Evolutionary conservation across 2,888 invertebrate genomes (phyloP).

Genomic region (Furcula furcula): DNA sequence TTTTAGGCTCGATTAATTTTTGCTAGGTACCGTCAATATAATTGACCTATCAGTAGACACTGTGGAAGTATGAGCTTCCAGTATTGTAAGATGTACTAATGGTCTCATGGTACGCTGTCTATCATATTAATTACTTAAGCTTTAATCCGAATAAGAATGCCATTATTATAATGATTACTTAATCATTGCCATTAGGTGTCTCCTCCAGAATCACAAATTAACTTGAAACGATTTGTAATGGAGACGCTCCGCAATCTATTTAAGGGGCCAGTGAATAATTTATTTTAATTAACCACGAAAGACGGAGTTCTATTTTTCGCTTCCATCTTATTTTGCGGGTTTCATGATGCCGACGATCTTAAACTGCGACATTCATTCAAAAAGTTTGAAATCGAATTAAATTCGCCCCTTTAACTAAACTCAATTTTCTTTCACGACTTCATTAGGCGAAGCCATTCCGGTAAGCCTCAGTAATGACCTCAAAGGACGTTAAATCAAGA

Average conservation of each 20-base stretch:
- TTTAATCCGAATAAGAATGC: slow-evolving; percentile 13
- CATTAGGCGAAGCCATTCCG: slow-evolving; percentile 77
- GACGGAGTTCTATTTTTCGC: slow-evolving; percentile 65
- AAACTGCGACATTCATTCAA: slow-evolving; percentile 73
- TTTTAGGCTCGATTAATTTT: too few relatives aligned
- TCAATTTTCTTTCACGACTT: slow-evolving; percentile 80
- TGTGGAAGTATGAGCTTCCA: too few relatives aligned
- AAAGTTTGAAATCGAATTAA: slow-evolving; percentile 80
- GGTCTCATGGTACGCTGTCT: too few relatives aligned
- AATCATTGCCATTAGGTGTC: slow-evolving; percentile 47
- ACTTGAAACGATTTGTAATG: slow-evolving; percentile 60
- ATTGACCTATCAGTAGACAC: too few relatives aligned
- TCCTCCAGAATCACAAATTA: slow-evolving; percentile 44
- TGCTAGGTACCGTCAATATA: too few relatives aligned
- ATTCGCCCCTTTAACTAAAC: slow-evolving; percentile 80
- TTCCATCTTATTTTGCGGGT: slow-evolving; percentile 63
- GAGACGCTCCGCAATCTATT: slow-evolving; percentile 58
- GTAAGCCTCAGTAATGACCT: slow-evolving; percentile 78
- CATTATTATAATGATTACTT: slow-evolving; percentile 29
- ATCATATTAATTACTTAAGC: slow-evolving; percentile 9
- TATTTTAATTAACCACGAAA: slow-evolving; percentile 72
- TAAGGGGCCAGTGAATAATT: slow-evolving; percentile 65
- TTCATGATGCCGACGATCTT: slow-evolving; percentile 58
- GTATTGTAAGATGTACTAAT: too few relatives aligned
- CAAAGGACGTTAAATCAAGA: slow-evolving; percentile 79